Evolutionary conservation across 53 echinoderm and acorn worm genomes (phyloP), one percentile per base, ranked within the genome.

Genomic region (Echinarachnius parma): DNA sequence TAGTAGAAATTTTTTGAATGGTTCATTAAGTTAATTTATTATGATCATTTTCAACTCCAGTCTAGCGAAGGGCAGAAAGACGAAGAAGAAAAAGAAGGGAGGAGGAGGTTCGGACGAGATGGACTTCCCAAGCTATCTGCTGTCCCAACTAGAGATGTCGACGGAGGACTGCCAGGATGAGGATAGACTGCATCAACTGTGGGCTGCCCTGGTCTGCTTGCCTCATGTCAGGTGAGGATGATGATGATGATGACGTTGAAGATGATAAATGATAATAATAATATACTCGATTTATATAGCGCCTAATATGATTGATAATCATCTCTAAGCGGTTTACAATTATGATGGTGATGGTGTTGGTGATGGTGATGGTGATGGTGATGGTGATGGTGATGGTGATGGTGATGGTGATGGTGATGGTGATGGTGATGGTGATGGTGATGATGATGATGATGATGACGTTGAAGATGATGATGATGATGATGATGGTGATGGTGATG

Each of bases 181-280:
- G 8, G 60, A 75, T 23, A 53, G 59, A 16, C 23, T 80, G 5
- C 65, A 78, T 0, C 21, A 39, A 10, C 61, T 88, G 25, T 92
- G 92, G 92, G 87, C 79, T 15, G 82, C 79, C 47, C 36, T 92
- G 15, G 50, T 75, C 16, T 92, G 88, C 60, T 50, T 92, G 4
- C 82, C 88, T 7, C 81, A 78, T 55, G 48, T 79, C 47, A 92
- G 79, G 92, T 92, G 69, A 14, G 61, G 3, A 22, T 48, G 3
- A 25, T 46, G 26, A n/a, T n/a, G n/a, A n/a, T n/a, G n/a, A n/a
- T n/a, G n/a, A n/a, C n/a, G n/a, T n/a, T n/a, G n/a, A n/a, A n/a
- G n/a, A n/a, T n/a, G n/a, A n/a, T n/a, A n/a, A n/a, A n/a, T n/a
- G n/a, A n/a, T n/a, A n/a, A n/a, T n/a, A n/a, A n/a, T n/a, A n/a